A percentile compares a stretch with the other conserved stretches of the same genome.
Evolutionary conservation across 1,140 invertebrate genomes (phyloP).

Genomic region (Chionoecetes opilio): DNA sequence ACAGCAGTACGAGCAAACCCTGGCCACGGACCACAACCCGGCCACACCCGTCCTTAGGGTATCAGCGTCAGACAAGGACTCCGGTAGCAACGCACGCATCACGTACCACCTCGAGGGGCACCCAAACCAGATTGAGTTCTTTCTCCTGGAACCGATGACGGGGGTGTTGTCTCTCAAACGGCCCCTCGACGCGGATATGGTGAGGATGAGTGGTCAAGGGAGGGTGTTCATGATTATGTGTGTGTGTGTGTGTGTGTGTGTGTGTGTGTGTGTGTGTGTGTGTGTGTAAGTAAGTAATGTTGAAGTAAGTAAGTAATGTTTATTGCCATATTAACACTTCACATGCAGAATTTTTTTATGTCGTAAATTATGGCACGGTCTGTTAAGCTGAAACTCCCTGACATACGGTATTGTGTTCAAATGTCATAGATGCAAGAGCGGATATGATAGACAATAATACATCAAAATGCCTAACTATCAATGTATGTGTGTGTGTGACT

Average conservation of each 20-base stretch:
- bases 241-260: background rate
- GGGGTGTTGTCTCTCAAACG: constrained; percentile 48
- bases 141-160: constrained; percentile 42
- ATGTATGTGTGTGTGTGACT: too few species aligned
- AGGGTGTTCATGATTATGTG: too few species aligned
- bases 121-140: constrained; percentile 52
- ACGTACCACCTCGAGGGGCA: constrained; percentile 59
- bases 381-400: too few species aligned
- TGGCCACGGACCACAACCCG: constrained; percentile 59
- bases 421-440: too few species aligned
- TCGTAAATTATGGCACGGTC: too few species aligned
- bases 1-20: constrained; percentile 64
- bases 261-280: background rate
- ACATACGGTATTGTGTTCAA: too few species aligned
- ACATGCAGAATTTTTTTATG: background rate
- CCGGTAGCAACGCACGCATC: constrained; percentile 40
- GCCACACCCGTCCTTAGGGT: constrained; percentile 54
- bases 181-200: constrained; percentile 42
- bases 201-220: background rate
- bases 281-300: too few species aligned
- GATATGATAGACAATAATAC: too few species aligned
- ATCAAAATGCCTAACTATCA: too few species aligned
- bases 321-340: too few species aligned
- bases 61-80: constrained; percentile 61
- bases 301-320: background rate